These are phyloP conservation scores for Enteromius mattozi DNA, from an alignment of 2,797 vertebrate genomes.

Conservation along the genomic window DNA sequence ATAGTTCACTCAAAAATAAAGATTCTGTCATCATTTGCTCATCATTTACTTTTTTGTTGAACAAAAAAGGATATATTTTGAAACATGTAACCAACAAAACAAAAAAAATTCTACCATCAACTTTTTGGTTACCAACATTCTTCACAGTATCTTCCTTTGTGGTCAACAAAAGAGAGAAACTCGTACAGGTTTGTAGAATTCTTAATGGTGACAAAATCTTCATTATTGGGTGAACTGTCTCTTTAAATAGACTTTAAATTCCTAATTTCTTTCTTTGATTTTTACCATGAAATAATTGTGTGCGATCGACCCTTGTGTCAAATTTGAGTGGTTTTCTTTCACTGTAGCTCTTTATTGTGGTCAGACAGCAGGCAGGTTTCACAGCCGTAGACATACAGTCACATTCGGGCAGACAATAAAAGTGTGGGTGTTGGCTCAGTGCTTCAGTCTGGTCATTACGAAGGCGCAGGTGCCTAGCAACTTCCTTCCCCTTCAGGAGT, in stretches of 20 bases:
- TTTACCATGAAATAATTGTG: neutral
- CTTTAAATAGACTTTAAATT: neutral
- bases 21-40: neutral
- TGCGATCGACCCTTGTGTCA: neutral
- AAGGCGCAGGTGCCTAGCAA: constrained; percentile 57
- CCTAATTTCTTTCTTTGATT: neutral
- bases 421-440: constrained; percentile 50
- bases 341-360: neutral
- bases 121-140: neutral
- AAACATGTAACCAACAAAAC: neutral
- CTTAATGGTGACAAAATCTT: neutral
- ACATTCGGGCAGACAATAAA: constrained; percentile 34
- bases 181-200: neutral
- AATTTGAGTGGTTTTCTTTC: neutral
- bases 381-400: constrained; percentile 12
- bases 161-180: neutral
- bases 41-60: neutral
- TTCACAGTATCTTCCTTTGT: neutral
- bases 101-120: too few species aligned
- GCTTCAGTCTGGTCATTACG: constrained; percentile 50
- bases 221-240: neutral
- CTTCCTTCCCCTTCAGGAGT: constrained; percentile 47
- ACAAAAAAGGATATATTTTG: neutral
- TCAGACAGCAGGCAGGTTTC: neutral
- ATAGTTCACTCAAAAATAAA: neutral